Conservation (phyloP, 2,888 invertebrate genomes). For the Drosophila imparisetae region DNA sequence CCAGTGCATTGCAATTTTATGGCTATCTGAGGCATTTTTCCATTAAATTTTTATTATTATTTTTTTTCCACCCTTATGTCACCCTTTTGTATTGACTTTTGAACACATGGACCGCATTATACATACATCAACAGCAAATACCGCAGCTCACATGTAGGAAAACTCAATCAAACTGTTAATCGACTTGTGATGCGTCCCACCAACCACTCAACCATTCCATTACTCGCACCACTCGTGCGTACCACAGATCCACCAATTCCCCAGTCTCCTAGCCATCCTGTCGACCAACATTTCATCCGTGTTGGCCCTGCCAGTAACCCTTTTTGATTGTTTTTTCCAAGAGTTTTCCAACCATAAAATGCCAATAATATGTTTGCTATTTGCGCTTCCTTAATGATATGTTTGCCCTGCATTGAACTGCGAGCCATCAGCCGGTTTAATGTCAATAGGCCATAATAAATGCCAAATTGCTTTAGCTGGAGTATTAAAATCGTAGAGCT, state of each 20-base stretch:
- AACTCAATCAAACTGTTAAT: slow-evolving; percentile 77
- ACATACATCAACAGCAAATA: slow-evolving; percentile 63
- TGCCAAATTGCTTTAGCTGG: slow-evolving; percentile 28
- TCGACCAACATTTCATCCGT: slow-evolving; percentile 22
- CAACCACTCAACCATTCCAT: neutral
- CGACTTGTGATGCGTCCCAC: slow-evolving; percentile 54
- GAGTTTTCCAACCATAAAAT: slow-evolving; percentile 71
- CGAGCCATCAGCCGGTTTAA: slow-evolving; percentile 46
- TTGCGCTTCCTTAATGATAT: slow-evolving; percentile 45
- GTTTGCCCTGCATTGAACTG: slow-evolving; percentile 41
- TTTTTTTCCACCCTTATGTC: slow-evolving; percentile 18
- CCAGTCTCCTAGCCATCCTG: neutral
- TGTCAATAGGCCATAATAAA: slow-evolving; percentile 67
- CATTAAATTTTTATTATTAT: slow-evolving; percentile 46
- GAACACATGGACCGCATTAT: slow-evolving; percentile 59
- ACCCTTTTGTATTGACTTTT: slow-evolving; percentile 64
- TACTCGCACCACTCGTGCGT: slow-evolving; percentile 25
- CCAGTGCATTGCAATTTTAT: slow-evolving; percentile 41
- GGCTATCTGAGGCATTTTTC: slow-evolving; percentile 66
- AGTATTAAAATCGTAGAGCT: neutral
- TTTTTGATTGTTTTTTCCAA: slow-evolving; percentile 67
- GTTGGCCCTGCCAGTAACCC: slow-evolving; percentile 46
- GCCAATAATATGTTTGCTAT: slow-evolving; percentile 74
- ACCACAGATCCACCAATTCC: slow-evolving; percentile 5
- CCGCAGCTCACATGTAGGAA: slow-evolving; percentile 58